These are phyloP conservation scores for Bombylius discolor DNA, from an alignment of 2,888 invertebrate species.

Conservation along the genomic window DNA sequence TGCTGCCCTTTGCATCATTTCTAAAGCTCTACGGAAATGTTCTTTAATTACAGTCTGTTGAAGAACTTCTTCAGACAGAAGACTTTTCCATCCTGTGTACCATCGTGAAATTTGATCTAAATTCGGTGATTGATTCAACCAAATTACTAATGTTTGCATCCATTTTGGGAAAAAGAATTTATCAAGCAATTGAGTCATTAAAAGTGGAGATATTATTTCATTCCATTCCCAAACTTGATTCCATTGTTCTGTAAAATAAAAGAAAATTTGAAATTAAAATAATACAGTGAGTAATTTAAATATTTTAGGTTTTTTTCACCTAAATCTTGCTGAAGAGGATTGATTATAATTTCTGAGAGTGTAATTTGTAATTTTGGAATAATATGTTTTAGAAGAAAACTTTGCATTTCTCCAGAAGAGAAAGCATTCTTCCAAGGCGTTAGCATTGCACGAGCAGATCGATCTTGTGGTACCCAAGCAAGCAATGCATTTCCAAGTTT, in stretches of 20 bases:
- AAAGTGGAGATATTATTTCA: slow-evolving; percentile 63
- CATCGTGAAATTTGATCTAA: slow-evolving; percentile 82
- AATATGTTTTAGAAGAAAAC: slow-evolving; percentile 73
- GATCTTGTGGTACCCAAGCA: slow-evolving; percentile 93
- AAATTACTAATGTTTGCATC: slow-evolving; percentile 70
- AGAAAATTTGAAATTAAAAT: neutral
- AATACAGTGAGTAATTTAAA: neutral
- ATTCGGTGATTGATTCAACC: slow-evolving; percentile 84
- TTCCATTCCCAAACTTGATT: slow-evolving; percentile 92
- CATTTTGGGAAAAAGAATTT: slow-evolving; percentile 89
- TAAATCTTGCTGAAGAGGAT: slow-evolving; percentile 59
- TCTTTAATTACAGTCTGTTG: slow-evolving; percentile 47
- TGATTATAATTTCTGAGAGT: slow-evolving; percentile 51
- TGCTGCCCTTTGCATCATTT: slow-evolving; percentile 84
- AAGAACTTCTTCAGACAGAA: slow-evolving; percentile 43
- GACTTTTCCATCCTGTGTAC: slow-evolving; percentile 56
- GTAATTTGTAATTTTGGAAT: slow-evolving; percentile 74
- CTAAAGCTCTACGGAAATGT: slow-evolving; percentile 77
- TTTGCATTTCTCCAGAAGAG: slow-evolving; percentile 59
- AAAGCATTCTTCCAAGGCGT: slow-evolving; percentile 79
- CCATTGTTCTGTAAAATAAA: slow-evolving; percentile 62
- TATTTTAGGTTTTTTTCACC: slow-evolving; percentile 29
- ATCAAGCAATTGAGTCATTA: slow-evolving; percentile 68
- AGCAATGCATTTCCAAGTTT: slow-evolving; percentile 78
- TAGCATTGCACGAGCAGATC: slow-evolving; percentile 81